phyloP scores from a whole-genome alignment of 2,888 invertebrate genomes.

The Drosophila pegasa region DNA sequence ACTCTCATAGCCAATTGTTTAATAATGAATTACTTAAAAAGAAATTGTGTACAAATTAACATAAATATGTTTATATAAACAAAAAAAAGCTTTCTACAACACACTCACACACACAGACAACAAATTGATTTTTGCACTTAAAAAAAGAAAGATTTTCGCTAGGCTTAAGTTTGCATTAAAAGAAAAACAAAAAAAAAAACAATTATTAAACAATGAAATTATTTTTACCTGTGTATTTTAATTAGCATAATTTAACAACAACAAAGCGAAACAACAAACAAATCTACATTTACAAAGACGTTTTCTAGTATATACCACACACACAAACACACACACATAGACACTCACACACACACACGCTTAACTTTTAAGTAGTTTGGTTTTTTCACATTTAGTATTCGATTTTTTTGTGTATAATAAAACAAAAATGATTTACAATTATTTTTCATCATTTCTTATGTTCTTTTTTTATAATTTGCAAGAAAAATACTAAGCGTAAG shows the following conservation, averaged over 20 bases:
- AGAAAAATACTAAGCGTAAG: not conserved
- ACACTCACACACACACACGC: conserved; percentile 45
- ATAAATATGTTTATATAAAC: conserved; percentile 56
- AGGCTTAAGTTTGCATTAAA: conserved; percentile 66
- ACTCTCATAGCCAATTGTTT: conserved; percentile 77
- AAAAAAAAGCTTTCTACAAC: conserved; percentile 64
- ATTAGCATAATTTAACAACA: conserved; percentile 72
- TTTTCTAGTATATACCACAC: conserved; percentile 74
- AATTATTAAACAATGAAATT: conserved; percentile 78
- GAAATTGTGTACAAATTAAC: conserved; percentile 78
- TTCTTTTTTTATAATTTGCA: not conserved
- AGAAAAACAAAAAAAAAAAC: conserved; percentile 48
- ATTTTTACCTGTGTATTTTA: conserved; percentile 81
- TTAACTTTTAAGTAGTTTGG: conserved; percentile 74
- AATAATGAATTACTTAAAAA: conserved; percentile 71
- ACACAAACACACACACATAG: conserved; percentile 33
- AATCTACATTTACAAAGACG: conserved; percentile 76
- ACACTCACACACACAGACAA: conserved; percentile 27
- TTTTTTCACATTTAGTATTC: conserved; percentile 75
- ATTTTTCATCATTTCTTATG: conserved; percentile 22
- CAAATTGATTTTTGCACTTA: conserved; percentile 64
- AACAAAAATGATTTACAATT: conserved; percentile 61
- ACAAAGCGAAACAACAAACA: conserved; percentile 58
- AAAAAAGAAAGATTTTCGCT: conserved; percentile 61
- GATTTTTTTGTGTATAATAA: conserved; percentile 72